A percentile compares a stretch with the other conserved stretches of the same genome.
phyloP scores from a whole-genome alignment of 1,140 invertebrate species.

The Stenopsyche tienmushanensis region DNA sequence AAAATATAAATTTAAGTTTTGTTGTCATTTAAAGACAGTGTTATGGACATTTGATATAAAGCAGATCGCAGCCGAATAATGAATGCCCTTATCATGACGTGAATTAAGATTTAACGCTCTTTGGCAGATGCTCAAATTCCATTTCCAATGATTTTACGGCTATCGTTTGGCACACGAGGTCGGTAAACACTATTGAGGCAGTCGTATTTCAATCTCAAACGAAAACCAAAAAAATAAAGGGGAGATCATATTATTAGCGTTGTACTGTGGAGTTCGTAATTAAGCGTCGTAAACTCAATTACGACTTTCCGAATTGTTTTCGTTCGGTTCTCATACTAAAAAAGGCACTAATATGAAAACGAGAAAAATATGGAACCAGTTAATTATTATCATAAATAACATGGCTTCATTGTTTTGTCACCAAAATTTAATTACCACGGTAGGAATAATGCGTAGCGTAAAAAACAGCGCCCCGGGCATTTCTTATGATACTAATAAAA shows the following conservation, averaged over 20 bases:
- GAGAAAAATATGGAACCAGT: neutral
- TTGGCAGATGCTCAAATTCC: conserved; percentile 32
- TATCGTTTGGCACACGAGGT: conserved; percentile 31
- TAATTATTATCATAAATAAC: conserved; percentile 11
- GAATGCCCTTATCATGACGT: conserved; percentile 40
- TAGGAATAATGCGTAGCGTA: too few relatives aligned
- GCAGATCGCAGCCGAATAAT: conserved; percentile 35
- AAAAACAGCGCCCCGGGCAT: conserved; percentile 10
- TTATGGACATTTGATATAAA: conserved; percentile 29
- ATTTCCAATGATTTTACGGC: conserved; percentile 26
- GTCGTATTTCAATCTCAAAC: neutral
- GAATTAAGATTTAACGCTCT: conserved; percentile 37
- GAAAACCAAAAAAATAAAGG: too few relatives aligned
- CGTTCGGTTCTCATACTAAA: neutral
- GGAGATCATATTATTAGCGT: too few relatives aligned
- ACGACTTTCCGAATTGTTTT: neutral
- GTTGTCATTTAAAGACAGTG: conserved; percentile 1
- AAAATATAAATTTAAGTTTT: too few relatives aligned
- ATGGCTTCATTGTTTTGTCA: conserved; percentile 28
- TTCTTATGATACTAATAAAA: conserved; percentile 27
- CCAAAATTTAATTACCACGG: conserved; percentile 27
- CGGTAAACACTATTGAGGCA: neutral
- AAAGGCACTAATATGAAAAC: neutral
- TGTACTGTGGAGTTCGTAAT: neutral
- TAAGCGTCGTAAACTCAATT: conserved; percentile 3